Evolutionary conservation across 2,888 invertebrate species (phyloP).

Genomic region (Ormia ochracea): DNA sequence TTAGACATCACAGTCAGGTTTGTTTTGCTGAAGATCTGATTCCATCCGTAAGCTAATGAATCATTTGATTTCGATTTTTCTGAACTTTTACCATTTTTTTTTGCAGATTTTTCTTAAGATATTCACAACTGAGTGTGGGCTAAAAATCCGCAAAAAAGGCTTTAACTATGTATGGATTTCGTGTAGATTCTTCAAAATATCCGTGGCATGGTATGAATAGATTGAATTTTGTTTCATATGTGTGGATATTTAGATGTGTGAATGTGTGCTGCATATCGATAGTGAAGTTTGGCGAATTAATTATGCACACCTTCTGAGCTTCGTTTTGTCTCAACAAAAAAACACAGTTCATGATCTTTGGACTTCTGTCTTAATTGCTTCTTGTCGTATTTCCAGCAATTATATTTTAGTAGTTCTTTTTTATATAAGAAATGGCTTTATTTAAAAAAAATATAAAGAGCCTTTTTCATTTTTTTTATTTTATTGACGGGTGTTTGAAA

Average conservation of each 20-base stretch:
- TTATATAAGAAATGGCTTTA: slow-evolving; percentile 64
- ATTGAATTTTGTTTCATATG: slow-evolving; percentile 16
- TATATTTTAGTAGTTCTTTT: slow-evolving; percentile 35
- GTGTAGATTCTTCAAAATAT: slow-evolving; percentile 41
- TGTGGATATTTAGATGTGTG: slow-evolving; percentile 62
- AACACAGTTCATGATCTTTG: slow-evolving; percentile 74
- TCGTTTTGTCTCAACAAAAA: slow-evolving; percentile 50
- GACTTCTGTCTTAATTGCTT: slow-evolving; percentile 76
- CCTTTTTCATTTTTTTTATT: slow-evolving; percentile 9
- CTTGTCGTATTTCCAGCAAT: slow-evolving; percentile 58
- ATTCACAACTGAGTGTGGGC: slow-evolving; percentile 43
- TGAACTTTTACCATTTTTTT: slow-evolving; percentile 39
- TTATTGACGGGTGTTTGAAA: not conserved
- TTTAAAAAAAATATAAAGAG: slow-evolving; percentile 56
- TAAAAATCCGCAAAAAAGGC: not conserved
- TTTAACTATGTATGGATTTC: not conserved
- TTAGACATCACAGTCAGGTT: slow-evolving; percentile 61
- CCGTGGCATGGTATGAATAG: slow-evolving; percentile 33
- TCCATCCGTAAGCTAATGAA: slow-evolving; percentile 73
- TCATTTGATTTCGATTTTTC: slow-evolving; percentile 68
- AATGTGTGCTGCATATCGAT: slow-evolving; percentile 55
- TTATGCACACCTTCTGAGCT: slow-evolving; percentile 73
- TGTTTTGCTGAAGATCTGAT: slow-evolving; percentile 70
- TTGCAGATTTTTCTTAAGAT: not conserved
- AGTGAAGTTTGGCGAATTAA: slow-evolving; percentile 71